phyloP scores from a whole-genome alignment of 53 echinoderm and acorn worm genomes.

The Echinarachnius parma region DNA sequence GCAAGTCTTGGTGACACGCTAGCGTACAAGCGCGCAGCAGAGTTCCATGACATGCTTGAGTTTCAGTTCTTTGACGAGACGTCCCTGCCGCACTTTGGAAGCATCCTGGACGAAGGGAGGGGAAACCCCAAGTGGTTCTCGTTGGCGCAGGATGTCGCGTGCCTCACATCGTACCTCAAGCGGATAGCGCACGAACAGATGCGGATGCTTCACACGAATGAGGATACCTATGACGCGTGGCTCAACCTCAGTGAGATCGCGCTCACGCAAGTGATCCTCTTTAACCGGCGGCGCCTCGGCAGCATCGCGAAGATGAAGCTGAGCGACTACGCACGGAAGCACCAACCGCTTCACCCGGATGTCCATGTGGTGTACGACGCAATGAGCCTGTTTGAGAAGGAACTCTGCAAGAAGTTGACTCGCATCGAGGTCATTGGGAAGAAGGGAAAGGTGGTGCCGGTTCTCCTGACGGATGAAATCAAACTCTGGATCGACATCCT shows the following conservation, averaged over 20 bases:
- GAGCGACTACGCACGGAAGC: slow-evolving; percentile 41
- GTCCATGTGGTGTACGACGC: slow-evolving; percentile 44
- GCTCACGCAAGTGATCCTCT: slow-evolving; percentile 57
- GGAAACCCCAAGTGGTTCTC: slow-evolving; percentile 44
- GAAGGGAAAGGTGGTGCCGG: slow-evolving; percentile 58
- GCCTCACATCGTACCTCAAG: slow-evolving; percentile 42
- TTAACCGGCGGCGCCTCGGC: slow-evolving; percentile 59
- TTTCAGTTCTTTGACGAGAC: slow-evolving; percentile 48
- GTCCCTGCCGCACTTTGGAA: slow-evolving; percentile 33
- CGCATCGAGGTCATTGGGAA: slow-evolving; percentile 61
- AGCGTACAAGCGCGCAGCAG: slow-evolving; percentile 29
- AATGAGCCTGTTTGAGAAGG: slow-evolving; percentile 54
- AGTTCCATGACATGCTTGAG: slow-evolving; percentile 46
- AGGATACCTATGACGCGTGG: slow-evolving; percentile 49
- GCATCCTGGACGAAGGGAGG: slow-evolving; percentile 30
- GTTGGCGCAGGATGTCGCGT: slow-evolving; percentile 40
- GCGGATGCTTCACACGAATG: slow-evolving; percentile 46
- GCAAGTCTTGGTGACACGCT: slow-evolving; percentile 33
- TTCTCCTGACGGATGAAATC: slow-evolving; percentile 53
- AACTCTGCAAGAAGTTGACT: slow-evolving; percentile 51
- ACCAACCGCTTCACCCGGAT: slow-evolving; percentile 34
- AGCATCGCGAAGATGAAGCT: slow-evolving; percentile 56
- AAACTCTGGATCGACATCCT: slow-evolving; percentile 49
- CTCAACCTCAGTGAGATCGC: slow-evolving; percentile 55
- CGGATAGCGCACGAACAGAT: slow-evolving; percentile 42